Evolutionary conservation across 2,113 vertebrate genomes (phyloP), one percentile per base, ranked within the genome.

Genomic region (Macquaria australasica): DNA sequence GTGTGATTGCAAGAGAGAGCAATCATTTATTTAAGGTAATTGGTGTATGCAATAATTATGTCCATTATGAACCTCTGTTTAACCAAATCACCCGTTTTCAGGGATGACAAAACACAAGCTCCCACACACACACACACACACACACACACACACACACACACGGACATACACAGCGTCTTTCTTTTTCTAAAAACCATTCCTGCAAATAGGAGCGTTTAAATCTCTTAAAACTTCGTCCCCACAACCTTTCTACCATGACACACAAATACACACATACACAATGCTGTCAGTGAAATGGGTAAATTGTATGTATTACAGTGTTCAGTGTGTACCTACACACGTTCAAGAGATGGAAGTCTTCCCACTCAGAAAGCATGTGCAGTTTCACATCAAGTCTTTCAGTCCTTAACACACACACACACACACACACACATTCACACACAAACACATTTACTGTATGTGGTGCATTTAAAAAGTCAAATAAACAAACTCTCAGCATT

Each of bases 21-120:
- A 90, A 88, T 91, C 79, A 83, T 91, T 89, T 89, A 93, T 90
- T 89, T 92, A 87, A 88, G 88, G 78, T 89, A 93, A 94, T 92
- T 90, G 84, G 82, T 88, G 73, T 91, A 88, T 89, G 79, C 78
- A 82, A 88, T 92, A 88, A 94, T 90, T 90, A 92, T 89, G 88
- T 87, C 86, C 88, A 92, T 90, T 92, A 88, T 87, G 81, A 93
- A 88, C 81, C 81, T 87, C 82, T 92, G 85, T 90, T 94, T 88
- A 91, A 88, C 73, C 82, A 87, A 93, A 89, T 90, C 84, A 86
- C 34, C 80, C 83, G 81, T 88, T 90, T 90, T 86, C 79, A 90
- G 28, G 43, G 84, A 75, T 76, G 79, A 86, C 66, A 87, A 86
- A 90, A 91, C 77, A 73, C 76, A 66, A 70, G 43, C 71, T 55